phyloP scores from a whole-genome alignment of 2,888 invertebrate species.

The Cryptocephalus primarius region DNA sequence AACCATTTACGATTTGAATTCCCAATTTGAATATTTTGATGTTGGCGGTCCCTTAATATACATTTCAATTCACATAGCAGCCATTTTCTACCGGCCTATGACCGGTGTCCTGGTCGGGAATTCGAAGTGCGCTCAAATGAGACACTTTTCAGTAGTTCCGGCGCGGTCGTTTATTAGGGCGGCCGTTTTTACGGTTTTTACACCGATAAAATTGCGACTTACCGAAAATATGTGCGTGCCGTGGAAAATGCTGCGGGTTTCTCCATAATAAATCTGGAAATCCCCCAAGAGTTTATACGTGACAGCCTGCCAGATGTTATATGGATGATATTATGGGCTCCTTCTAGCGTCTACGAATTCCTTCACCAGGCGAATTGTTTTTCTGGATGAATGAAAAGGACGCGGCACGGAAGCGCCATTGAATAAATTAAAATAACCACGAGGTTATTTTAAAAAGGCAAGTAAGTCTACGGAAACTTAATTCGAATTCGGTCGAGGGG shows the following conservation, averaged over 20 bases:
- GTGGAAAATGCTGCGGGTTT: not conserved
- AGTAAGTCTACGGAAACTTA: too few species aligned
- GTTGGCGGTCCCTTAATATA: too few species aligned
- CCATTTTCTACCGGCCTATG: too few species aligned
- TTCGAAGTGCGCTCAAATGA: slow-evolving; percentile 1
- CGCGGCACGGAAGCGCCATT: too few species aligned
- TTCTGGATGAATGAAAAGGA: too few species aligned
- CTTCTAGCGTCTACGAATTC: not conserved
- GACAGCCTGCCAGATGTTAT: not conserved
- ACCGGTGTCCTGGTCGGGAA: slow-evolving; percentile 4
- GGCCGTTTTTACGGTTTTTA: not conserved
- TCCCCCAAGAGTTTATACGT: not conserved
- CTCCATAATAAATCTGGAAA: not conserved
- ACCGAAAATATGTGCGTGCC: not conserved
- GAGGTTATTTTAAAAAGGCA: too few species aligned
- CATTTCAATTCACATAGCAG: too few species aligned
- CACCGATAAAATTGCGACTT: not conserved
- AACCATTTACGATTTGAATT: too few species aligned
- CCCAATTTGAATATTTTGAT: too few species aligned
- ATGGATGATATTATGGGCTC: not conserved
- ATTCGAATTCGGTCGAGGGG: too few species aligned
- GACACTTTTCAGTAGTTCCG: not conserved
- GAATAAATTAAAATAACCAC: too few species aligned
- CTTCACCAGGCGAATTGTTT: too few species aligned
- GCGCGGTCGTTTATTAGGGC: not conserved